phyloP scores from a whole-genome alignment of 2,888 invertebrate genomes.

The Cephus nigrinus region DNA sequence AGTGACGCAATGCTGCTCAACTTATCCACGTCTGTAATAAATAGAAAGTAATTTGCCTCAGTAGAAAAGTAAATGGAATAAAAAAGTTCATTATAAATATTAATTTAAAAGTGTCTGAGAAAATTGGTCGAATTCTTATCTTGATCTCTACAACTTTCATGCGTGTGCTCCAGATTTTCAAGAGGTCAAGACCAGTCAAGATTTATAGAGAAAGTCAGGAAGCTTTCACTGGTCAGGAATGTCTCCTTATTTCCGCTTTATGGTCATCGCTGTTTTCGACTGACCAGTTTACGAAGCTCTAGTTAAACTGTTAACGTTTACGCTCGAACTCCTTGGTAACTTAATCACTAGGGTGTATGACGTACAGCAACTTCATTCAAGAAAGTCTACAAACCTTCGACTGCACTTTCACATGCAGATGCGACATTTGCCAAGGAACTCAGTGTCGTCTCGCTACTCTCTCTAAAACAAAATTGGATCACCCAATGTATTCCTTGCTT shows the following conservation, averaged over 20 bases:
- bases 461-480: slow-evolving; percentile 33
- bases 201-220: slow-evolving; percentile 41
- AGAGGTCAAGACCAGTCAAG: slow-evolving; percentile 24
- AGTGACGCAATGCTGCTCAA: slow-evolving; percentile 51
- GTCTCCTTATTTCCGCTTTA: not conserved
- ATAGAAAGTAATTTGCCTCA: not conserved
- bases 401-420: slow-evolving; percentile 31
- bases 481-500: not conserved
- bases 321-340: not conserved
- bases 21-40: slow-evolving; percentile 39
- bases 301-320: not conserved
- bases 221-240: slow-evolving; percentile 40
- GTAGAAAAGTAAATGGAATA: slow-evolving; percentile 10
- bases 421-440: slow-evolving; percentile 36
- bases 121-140: slow-evolving; percentile 18
- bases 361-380: not conserved
- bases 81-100: slow-evolving; percentile 9
- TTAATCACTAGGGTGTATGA: not conserved
- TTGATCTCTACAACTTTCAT: slow-evolving; percentile 38
- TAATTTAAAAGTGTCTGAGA: slow-evolving; percentile 4
- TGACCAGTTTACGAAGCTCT: not conserved
- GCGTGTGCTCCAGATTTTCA: slow-evolving; percentile 36
- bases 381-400: slow-evolving; percentile 28
- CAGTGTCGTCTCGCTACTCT: slow-evolving; percentile 36
- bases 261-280: not conserved